Base-by-base conservation (phyloP, 2,113 vertebrate genomes). In the Morphnarchus princeps region DNA sequence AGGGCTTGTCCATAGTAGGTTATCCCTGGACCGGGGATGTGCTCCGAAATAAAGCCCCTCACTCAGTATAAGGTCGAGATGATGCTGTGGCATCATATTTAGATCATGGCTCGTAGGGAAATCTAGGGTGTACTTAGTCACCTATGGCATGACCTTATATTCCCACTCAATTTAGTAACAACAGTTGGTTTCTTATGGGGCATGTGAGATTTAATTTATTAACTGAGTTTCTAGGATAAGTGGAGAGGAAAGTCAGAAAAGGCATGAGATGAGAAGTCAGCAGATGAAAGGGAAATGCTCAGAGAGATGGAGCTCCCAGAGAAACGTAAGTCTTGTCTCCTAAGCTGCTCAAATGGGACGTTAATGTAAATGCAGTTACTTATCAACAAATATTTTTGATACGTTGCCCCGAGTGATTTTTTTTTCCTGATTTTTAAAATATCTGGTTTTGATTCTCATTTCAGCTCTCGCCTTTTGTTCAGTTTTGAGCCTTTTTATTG, bases 21-120 rank as follows among this genome's bases (percentile, higher is more conserved):
- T 87, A 32, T 90, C 34, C 42, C 15, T 17, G 55, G 55, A 6
- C 32, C 2, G 3, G 20, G 65, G 65, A 52, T 47, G 34, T 85
- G 70, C 79, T 90, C 82, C 22, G 55, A 82, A 85, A 74, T 92
- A 94, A 74, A 98, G 97, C 97, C 98, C 98, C 98, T 97, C 95
- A 96, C 96, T 97, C 96, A 94, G 71, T 16, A 15, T 87, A 97
- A 98, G 98, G 98, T 98, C 97, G 97, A 89, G 98, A 98, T 98
- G 98, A 98, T 97, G 97, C 96, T 96, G 96, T 87, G 82, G 91
- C 96, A 81, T 97, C 98, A 97, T 98, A 98, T 98, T 98, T 98
- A 98, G 98, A 98, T 94, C 94, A 98, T 98, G 98, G 97, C 97
- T 98, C 97, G 98, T 43, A 97, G 94, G 63, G 95, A 97, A 97